Base-by-base conservation (phyloP, 2,113 vertebrate species). In the Bagarius yarrelli region DNA sequence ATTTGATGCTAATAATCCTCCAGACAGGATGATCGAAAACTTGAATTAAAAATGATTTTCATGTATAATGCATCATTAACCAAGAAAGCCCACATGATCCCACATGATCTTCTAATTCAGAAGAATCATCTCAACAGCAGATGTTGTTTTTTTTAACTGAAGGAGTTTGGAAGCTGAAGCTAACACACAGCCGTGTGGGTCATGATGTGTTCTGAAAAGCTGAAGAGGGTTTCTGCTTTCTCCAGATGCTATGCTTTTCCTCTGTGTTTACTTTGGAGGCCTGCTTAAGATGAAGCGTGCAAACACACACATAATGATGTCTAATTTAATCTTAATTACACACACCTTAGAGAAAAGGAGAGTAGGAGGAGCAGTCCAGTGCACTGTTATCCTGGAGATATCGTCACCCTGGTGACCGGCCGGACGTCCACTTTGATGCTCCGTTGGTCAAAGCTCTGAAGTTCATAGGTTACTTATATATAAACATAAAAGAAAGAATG, bases 251-350 rank as follows among this genome's bases (percentile, higher is more conserved):
- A 61, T 70, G 66, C 53, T 66, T 74, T 83, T 32, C 66, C 30
- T 75, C 61, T 63, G 57, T 86, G 81, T 88, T 86, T 85, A 86
- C 82, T 76, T 80, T 75, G 80, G 78, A 73, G 74, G 76, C 30
- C 71, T 21, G 73, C 85, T 87, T 83, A 85, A 67, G 85, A 82
- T 70, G 61, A 82, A 84, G 57, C 81, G 74, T 80, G 86, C 79
- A 87, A 87, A 87, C 81, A 86, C 77, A 78, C 76, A 60, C 56
- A 85, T 84, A 88, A 86, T 86, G 86, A 81, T 32, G 78, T 60
- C 83, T 88, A 90, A 84, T 78, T 85, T 78, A 84, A 84, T 67
- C 80, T 87, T 87, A 85, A 85, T 87, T 80, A 85, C 81, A 77
- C 85, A 86, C 83, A 77, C 81, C 86, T 87, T 82, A 55, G 61